Conservation (phyloP, 2,797 vertebrate genomes). For the Takifugu rubripes region DNA sequence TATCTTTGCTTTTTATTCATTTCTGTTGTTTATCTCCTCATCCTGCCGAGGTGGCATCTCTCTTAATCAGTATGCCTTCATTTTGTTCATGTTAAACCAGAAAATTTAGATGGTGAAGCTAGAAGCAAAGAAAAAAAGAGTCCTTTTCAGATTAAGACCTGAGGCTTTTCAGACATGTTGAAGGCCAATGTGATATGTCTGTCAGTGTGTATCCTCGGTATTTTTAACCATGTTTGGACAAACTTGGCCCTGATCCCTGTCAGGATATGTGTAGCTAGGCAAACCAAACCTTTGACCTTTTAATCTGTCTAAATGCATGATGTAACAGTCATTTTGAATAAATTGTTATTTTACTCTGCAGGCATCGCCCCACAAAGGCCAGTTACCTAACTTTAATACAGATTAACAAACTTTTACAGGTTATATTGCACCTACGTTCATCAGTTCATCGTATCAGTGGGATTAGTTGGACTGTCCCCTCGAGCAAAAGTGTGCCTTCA, state of each 20-base stretch:
- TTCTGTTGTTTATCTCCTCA: conserved; percentile 12
- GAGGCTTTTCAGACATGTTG: conserved; percentile 9
- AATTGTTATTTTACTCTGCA: conserved; percentile 50
- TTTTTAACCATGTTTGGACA: conserved; percentile 72
- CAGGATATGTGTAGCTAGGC: conserved; percentile 46
- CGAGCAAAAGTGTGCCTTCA: neutral
- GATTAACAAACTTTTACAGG: conserved; percentile 38
- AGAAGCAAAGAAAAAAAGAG: conserved; percentile 27
- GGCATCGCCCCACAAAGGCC: conserved; percentile 45
- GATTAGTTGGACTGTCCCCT: conserved; percentile 35
- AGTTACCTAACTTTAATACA: conserved; percentile 57
- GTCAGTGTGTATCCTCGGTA: conserved; percentile 15
- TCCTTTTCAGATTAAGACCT: conserved; percentile 22
- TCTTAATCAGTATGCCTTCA: conserved; percentile 11
- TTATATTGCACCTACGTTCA: conserved; percentile 19
- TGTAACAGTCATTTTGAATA: conserved; percentile 60
- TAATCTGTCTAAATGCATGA: conserved; percentile 69
- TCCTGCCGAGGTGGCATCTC: neutral
- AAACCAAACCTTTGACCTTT: conserved; percentile 56
- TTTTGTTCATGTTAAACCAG: conserved; percentile 17
- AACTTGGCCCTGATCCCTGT: conserved; percentile 29
- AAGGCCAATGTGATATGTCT: conserved; percentile 22
- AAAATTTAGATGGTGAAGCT: neutral
- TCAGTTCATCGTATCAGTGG: conserved; percentile 29
- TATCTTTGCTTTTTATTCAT: conserved; percentile 13